phyloP scores from a whole-genome alignment of 2,888 invertebrate species.

The Spisula solida region DNA sequence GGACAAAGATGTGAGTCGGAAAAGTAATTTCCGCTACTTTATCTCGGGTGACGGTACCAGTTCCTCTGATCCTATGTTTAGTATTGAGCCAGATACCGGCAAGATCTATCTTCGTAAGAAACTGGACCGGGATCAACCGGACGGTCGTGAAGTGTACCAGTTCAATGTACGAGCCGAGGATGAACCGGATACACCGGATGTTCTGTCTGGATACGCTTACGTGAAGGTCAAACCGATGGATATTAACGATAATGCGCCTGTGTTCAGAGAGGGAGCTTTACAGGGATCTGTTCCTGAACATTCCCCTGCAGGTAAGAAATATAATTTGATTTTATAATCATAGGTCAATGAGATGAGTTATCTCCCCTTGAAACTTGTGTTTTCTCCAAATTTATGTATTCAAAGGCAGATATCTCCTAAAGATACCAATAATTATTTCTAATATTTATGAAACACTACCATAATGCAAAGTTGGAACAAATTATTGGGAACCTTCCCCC shows the following conservation, averaged over 20 bases:
- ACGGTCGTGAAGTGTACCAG: conserved; percentile 92
- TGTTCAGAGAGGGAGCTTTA: conserved; percentile 89
- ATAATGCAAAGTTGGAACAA: too few species aligned
- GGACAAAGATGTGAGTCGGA: conserved; percentile 97
- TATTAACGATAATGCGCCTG: conserved; percentile 99
- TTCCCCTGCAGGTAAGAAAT: conserved; percentile 92
- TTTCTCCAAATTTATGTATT: too few species aligned
- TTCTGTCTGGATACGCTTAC: conserved; percentile 94
- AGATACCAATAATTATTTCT: too few species aligned
- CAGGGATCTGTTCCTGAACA: conserved; percentile 95
- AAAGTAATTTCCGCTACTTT: conserved; percentile 96
- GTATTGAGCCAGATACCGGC: conserved; percentile 97
- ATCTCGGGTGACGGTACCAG: conserved; percentile 77
- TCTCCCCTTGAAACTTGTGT: too few species aligned
- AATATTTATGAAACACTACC: too few species aligned
- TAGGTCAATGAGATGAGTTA: too few species aligned
- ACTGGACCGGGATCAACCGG: conserved; percentile 98
- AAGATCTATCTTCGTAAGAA: conserved; percentile 97
- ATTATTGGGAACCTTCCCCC: too few species aligned
- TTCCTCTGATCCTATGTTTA: conserved; percentile 90
- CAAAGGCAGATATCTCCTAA: too few species aligned
- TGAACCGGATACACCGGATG: conserved; percentile 78
- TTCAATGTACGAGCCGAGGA: conserved; percentile 86
- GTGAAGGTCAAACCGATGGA: conserved; percentile 99
- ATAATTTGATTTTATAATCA: too few species aligned